Conservation (phyloP, 2,797 vertebrate species). For the Chelonia mydas region DNA sequence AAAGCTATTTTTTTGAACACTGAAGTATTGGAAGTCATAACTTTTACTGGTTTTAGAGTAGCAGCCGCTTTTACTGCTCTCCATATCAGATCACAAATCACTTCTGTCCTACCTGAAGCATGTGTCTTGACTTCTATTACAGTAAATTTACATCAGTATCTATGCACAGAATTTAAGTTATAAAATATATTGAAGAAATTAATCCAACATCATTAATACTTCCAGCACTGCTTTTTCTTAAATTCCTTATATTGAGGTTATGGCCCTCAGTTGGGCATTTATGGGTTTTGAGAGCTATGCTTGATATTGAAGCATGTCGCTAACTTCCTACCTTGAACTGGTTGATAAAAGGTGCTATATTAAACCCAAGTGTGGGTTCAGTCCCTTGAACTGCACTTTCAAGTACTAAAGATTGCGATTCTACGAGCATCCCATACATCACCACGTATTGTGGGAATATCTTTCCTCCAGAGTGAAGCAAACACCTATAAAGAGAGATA, state of each 20-base stretch:
- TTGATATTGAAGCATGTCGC: not conserved
- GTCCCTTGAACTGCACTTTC: constrained; percentile 95
- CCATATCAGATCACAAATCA: not conserved
- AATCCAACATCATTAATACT: not conserved
- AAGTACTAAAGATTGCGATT: constrained; percentile 89
- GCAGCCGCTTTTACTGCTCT: no score
- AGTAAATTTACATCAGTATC: not conserved
- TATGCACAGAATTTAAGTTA: not conserved
- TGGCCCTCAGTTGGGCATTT: not conserved
- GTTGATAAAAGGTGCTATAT: constrained; percentile 97
- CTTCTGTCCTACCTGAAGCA: not conserved
- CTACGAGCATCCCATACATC: constrained; percentile 92
- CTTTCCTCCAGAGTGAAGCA: constrained; percentile 92
- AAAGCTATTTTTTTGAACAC: not conserved
- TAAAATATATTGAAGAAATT: not conserved
- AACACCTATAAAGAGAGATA: constrained; percentile 83
- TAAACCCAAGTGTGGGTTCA: constrained; percentile 93
- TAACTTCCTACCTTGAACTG: constrained; percentile 90
- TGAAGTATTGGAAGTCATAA: not conserved
- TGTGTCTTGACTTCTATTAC: not conserved
- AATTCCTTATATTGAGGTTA: not conserved
- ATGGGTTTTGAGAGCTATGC: not conserved
- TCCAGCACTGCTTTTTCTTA: not conserved
- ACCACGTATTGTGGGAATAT: constrained; percentile 93
- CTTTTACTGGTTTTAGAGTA: not conserved